phyloP scores from a whole-genome alignment of 2,113 vertebrate genomes.

The Mobula birostris region DNA sequence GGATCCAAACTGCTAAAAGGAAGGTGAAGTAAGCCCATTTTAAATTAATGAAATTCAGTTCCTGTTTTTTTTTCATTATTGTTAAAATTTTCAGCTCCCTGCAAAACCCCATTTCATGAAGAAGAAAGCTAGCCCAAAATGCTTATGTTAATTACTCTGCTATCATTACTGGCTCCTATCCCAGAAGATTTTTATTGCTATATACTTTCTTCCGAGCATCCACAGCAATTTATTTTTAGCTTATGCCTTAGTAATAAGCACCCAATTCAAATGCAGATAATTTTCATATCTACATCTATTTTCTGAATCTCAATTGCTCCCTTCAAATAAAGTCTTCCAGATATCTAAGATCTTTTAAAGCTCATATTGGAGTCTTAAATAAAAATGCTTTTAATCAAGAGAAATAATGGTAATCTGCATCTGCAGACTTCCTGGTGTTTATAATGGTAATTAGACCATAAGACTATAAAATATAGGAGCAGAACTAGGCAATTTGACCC shows the following conservation, averaged over 20 bases:
- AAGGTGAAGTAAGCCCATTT: not conserved
- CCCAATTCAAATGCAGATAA: not conserved
- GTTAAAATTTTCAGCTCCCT: not conserved
- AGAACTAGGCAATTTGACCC: too few species aligned
- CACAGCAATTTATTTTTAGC: not conserved
- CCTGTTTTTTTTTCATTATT: not conserved
- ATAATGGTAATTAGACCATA: too few species aligned
- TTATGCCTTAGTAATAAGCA: not conserved
- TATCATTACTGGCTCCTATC: not conserved
- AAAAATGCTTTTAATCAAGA: not conserved
- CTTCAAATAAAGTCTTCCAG: constrained; percentile 11
- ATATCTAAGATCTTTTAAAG: not conserved
- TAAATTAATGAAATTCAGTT: not conserved
- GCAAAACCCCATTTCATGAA: not conserved
- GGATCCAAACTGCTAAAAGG: not conserved
- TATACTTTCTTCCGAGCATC: not conserved
- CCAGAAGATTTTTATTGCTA: constrained; percentile 1
- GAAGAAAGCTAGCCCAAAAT: not conserved
- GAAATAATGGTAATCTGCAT: not conserved
- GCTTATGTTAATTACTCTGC: not conserved
- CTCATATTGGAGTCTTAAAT: not conserved
- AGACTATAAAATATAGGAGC: too few species aligned
- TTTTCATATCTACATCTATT: not conserved
- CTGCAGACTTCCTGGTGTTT: too few species aligned
- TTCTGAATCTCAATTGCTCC: not conserved